Conservation (phyloP, 2,797 vertebrate species). For the Podargus strigoides region DNA sequence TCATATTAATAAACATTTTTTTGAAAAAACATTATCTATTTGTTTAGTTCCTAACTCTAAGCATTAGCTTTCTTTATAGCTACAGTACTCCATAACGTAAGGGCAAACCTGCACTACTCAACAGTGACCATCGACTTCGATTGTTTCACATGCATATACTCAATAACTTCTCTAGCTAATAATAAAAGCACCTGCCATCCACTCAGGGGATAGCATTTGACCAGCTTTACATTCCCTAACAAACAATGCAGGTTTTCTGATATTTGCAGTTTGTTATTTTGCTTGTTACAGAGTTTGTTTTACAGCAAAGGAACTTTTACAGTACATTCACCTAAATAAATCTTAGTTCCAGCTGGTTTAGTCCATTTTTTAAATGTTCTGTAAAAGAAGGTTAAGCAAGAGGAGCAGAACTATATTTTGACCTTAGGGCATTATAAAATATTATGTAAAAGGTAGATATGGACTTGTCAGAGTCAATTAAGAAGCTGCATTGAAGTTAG, state of each 20-base stretch:
- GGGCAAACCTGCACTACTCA: background rate
- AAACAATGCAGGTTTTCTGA: background rate
- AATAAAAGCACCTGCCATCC: background rate
- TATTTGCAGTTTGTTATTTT: background rate
- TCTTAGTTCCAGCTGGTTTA: constrained; percentile 14
- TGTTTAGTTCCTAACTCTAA: background rate
- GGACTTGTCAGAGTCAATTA: constrained; percentile 61
- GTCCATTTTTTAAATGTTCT: background rate
- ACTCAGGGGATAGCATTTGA: background rate
- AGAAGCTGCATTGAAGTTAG: background rate
- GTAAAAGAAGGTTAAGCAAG: constrained; percentile 14
- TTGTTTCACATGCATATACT: background rate
- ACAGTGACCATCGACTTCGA: background rate
- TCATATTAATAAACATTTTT: background rate
- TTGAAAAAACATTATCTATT: background rate
- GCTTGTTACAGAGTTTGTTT: background rate
- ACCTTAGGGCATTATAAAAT: constrained; percentile 46
- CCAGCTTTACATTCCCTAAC: background rate
- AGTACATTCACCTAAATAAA: background rate
- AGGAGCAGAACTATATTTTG: constrained; percentile 36
- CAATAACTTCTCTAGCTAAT: background rate
- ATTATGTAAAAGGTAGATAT: constrained; percentile 55
- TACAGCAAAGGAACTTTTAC: background rate
- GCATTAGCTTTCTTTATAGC: background rate
- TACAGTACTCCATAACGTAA: background rate